A percentile compares a stretch with the other conserved stretches of the same genome.
Evolutionary conservation across 2,797 vertebrate species (phyloP).

Genomic region (Sebastiscus albofasciatus): DNA sequence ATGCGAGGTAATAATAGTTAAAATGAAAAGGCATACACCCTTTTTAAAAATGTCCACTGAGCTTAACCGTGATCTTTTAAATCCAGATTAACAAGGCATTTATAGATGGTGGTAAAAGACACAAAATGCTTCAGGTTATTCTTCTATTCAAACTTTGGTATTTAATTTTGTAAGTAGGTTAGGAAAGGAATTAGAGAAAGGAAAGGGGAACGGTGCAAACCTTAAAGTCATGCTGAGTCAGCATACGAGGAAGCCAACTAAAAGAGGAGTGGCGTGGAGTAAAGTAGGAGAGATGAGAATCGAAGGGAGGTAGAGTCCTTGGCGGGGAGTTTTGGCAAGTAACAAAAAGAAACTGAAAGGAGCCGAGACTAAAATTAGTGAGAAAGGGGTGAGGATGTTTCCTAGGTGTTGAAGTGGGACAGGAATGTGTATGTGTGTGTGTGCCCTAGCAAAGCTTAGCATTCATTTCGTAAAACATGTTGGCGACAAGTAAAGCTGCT

Average conservation of each 20-base stretch:
- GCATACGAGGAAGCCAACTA: neutral
- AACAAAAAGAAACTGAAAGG: conserved; percentile 22
- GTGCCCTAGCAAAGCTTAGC: conserved; percentile 20
- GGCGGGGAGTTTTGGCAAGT: neutral
- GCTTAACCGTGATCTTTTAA: conserved; percentile 3
- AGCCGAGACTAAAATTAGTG: conserved; percentile 20
- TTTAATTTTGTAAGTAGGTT: neutral
- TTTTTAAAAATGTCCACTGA: conserved; percentile 59
- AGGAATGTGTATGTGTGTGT: conserved; percentile 58
- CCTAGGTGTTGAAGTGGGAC: conserved; percentile 45
- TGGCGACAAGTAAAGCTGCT: conserved; percentile 21
- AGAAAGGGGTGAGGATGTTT: conserved; percentile 43
- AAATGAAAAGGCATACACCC: neutral
- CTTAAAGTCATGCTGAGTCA: conserved; percentile 1
- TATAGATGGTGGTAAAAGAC: neutral
- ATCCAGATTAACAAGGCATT: neutral
- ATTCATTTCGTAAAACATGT: conserved; percentile 37
- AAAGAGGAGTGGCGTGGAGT: neutral
- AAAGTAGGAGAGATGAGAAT: neutral
- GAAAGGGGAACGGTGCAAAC: neutral
- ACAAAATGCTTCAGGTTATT: neutral
- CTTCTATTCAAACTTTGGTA: neutral
- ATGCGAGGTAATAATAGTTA: neutral
- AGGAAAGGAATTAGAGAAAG: neutral
- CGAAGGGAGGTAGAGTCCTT: neutral